These are phyloP conservation scores for Abrostola tripartita DNA, from an alignment of 2,888 invertebrate species.

Conservation along the genomic window DNA sequence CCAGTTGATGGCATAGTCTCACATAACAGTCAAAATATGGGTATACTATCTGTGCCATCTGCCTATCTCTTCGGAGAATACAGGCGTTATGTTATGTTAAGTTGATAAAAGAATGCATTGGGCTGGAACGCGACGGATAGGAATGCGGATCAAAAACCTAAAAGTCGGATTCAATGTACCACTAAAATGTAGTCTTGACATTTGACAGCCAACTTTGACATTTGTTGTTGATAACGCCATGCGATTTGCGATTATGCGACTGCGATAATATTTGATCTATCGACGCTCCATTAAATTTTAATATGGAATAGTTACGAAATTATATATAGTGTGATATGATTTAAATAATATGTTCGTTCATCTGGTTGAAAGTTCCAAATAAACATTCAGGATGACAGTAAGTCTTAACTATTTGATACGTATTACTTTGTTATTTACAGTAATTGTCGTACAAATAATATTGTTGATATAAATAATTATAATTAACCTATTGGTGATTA, in stretches of 20 bases:
- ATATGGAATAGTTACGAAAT: constrained; percentile 21
- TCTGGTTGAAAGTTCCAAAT: constrained; percentile 26
- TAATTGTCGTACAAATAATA: constrained; percentile 18
- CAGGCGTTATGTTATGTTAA: no score
- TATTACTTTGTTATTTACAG: background rate
- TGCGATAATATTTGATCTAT: constrained; percentile 1
- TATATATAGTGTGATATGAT: constrained; percentile 2
- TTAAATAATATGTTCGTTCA: constrained; percentile 31
- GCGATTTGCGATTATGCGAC: background rate
- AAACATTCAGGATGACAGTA: constrained; percentile 47
- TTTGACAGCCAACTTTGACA: background rate
- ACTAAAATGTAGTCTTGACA: background rate
- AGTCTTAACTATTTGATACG: constrained; percentile 22
- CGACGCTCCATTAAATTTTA: background rate
- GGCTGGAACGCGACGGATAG: no score
- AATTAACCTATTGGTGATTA: constrained; percentile 7
- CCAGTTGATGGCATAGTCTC: no score
- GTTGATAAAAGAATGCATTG: no score
- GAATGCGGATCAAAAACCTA: background rate
- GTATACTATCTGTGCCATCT: no score
- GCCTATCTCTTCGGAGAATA: no score
- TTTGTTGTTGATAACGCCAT: constrained; percentile 9
- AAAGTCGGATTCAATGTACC: background rate
- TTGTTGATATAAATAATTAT: constrained; percentile 27
- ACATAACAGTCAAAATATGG: no score